Conservation (phyloP, 2,888 invertebrate genomes). For the Octonoba sinensis region DNA sequence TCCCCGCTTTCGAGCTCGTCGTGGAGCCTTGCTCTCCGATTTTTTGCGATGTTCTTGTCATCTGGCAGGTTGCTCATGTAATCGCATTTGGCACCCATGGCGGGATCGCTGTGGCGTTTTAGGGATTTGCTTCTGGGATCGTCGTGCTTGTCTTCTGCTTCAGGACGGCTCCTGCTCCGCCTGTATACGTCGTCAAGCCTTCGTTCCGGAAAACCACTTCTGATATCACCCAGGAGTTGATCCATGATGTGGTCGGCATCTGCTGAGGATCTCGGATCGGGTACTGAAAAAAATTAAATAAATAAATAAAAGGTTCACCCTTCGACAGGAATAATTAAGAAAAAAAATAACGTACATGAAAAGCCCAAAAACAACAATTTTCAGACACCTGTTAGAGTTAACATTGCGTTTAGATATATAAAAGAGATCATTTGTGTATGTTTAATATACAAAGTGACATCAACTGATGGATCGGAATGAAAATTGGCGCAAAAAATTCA, state of each 20-base stretch:
- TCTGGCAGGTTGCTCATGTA: slow-evolving; percentile 33
- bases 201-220: slow-evolving; percentile 74
- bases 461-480: no score
- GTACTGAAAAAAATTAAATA: slow-evolving; percentile 27
- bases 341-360: not conserved
- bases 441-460: no score
- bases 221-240: slow-evolving; percentile 81
- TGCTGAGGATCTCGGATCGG: slow-evolving; percentile 27
- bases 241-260: slow-evolving; percentile 78
- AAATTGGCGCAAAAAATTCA: no score
- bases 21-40: slow-evolving; percentile 82
- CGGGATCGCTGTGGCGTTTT: slow-evolving; percentile 70
- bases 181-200: slow-evolving; percentile 35
- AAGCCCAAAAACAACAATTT: not conserved
- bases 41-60: slow-evolving; percentile 73
- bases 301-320: not conserved
- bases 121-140: slow-evolving; percentile 70
- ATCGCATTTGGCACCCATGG: slow-evolving; percentile 74
- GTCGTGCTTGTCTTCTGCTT: slow-evolving; percentile 68
- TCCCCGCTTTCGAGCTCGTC: slow-evolving; percentile 83
- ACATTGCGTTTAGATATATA: no score
- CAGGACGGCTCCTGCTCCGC: slow-evolving; percentile 54
- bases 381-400: not conserved
- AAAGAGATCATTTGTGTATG: no score
- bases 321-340: not conserved